Conservation (phyloP, 2,797 vertebrate genomes). For the Erithacus rubecula region DNA sequence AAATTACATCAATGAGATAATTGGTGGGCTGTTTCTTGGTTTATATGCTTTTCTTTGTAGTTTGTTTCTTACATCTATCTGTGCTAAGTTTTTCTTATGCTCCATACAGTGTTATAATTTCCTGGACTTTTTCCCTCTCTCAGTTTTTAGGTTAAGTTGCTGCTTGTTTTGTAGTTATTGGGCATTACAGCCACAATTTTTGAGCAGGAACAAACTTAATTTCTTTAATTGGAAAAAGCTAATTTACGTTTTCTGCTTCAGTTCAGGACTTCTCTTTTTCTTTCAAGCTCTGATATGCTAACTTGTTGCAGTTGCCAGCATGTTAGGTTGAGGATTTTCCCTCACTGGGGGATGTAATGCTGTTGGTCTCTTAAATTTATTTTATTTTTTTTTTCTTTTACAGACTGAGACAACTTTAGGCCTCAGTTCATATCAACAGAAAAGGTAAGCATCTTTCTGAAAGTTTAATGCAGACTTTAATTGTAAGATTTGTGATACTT, state of each 20-base stretch:
- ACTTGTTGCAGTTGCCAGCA: neutral
- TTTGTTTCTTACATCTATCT: neutral
- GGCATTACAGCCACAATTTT: neutral
- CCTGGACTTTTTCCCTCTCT: neutral
- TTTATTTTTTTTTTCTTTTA: constrained; percentile 57
- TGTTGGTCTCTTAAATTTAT: neutral
- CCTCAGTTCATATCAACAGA: constrained; percentile 96
- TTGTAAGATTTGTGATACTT: neutral
- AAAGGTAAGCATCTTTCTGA: constrained; percentile 83
- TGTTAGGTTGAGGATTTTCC: neutral
- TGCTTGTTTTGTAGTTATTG: neutral
- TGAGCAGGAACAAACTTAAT: neutral
- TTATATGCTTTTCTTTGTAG: neutral
- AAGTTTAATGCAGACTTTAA: neutral
- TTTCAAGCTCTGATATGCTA: neutral
- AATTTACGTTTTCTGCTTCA: neutral
- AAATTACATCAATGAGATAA: neutral
- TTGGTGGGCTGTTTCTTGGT: neutral
- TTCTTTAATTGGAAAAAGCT: neutral
- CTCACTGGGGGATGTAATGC: neutral
- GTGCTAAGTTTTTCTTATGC: neutral
- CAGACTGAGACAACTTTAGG: constrained; percentile 94
- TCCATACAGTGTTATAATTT: neutral
- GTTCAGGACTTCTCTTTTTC: neutral
- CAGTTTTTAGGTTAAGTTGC: neutral